phyloP scores from a whole-genome alignment of 2,888 invertebrate genomes.

The Enoplolaimus lenunculus region DNA sequence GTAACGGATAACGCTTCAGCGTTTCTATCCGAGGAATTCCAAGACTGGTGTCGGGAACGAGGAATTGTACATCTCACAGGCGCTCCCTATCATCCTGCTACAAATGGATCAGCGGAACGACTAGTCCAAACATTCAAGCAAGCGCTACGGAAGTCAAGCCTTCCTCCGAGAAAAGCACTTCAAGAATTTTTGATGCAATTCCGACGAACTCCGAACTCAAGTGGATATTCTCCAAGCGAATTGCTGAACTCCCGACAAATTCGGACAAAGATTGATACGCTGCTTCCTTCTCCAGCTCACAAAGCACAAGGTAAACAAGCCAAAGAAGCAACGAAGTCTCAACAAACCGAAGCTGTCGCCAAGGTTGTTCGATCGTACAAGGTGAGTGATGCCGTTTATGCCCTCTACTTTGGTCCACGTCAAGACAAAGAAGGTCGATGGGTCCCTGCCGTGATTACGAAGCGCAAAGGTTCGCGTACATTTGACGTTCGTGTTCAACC shows the following conservation, averaged over 20 bases:
- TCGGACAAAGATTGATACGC: constrained; percentile 17
- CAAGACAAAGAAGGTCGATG: constrained; percentile 16
- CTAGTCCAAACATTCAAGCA: constrained; percentile 27
- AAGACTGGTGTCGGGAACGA: not conserved
- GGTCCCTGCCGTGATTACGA: constrained; percentile 22
- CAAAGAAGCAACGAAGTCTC: constrained; percentile 13
- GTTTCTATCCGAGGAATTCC: constrained; percentile 23
- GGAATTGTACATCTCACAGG: constrained; percentile 21
- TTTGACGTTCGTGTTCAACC: constrained; percentile 20
- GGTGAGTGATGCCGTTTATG: constrained; percentile 15
- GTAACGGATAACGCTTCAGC: constrained; percentile 29
- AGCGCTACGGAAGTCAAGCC: constrained; percentile 21
- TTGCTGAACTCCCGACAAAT: constrained; percentile 22
- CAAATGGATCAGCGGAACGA: constrained; percentile 20
- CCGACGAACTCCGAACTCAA: constrained; percentile 16
- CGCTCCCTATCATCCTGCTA: constrained; percentile 29
- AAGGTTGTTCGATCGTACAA: not conserved
- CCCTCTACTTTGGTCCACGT: constrained; percentile 18
- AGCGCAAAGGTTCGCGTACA: constrained; percentile 19
- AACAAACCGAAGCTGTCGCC: not conserved
- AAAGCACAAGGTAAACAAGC: constrained; percentile 20
- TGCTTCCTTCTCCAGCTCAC: constrained; percentile 16
- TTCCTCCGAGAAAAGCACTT: constrained; percentile 21
- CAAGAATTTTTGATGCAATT: constrained; percentile 25
- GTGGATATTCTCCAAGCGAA: constrained; percentile 21